phyloP scores from a whole-genome alignment of 2,888 invertebrate genomes.

The Micropterix aruncella region DNA sequence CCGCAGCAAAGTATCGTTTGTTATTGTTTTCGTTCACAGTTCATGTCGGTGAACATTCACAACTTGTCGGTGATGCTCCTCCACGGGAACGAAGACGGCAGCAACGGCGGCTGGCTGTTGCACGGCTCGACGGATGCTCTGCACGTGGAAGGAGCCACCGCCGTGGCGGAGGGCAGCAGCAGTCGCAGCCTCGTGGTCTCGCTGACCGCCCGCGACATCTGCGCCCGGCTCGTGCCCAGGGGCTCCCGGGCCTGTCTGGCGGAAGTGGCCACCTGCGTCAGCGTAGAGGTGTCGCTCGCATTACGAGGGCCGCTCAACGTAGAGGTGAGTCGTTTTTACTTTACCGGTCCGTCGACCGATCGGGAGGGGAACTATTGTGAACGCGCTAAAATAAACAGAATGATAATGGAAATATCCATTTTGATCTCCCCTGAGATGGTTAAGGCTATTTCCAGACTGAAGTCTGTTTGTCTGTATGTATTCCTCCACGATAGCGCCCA shows the following conservation, averaged over 20 bases:
- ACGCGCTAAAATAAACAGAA: no score
- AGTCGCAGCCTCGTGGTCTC: constrained; percentile 8
- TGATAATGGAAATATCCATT: no score
- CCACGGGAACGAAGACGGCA: constrained; percentile 27
- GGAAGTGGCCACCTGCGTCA: constrained; percentile 58
- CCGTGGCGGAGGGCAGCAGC: constrained; percentile 37
- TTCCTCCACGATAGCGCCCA: no score
- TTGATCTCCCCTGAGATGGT: no score
- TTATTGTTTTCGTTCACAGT: no score
- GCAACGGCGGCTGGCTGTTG: constrained; percentile 52
- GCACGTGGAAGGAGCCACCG: constrained; percentile 58
- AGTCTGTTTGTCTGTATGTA: no score
- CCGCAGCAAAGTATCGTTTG: no score
- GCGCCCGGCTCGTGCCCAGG: constrained; percentile 16
- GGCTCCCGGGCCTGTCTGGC: constrained; percentile 51
- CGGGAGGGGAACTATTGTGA: no score
- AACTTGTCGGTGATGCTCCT: constrained; percentile 52
- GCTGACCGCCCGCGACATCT: constrained; percentile 12
- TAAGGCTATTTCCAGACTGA: no score
- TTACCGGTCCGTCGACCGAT: no score
- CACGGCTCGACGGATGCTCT: constrained; percentile 57
- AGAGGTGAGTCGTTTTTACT: constrained; percentile 38
- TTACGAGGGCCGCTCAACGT: constrained; percentile 77
- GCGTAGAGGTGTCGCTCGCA: constrained; percentile 62
- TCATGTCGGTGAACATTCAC: constrained; percentile 74